Percentiles rank a stretch among this genome's conserved stretches.
These are phyloP conservation scores for Sterrhoptilus dennistouni DNA, from an alignment of 2,113 vertebrate species.

Conservation along the genomic window DNA sequence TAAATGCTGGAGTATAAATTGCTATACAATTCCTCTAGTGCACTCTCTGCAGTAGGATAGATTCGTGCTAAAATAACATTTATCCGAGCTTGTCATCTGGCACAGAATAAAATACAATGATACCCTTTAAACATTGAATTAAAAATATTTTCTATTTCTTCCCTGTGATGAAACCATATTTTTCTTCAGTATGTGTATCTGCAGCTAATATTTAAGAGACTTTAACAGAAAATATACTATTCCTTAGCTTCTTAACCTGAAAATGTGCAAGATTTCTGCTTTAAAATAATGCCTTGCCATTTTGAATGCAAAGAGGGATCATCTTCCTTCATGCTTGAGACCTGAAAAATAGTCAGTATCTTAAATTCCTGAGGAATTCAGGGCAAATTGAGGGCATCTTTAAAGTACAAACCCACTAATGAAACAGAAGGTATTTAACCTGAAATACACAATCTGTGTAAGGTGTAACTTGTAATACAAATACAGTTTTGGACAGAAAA, in stretches of 20 bases:
- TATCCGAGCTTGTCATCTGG: neutral
- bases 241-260: neutral
- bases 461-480: neutral
- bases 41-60: neutral
- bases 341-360: neutral
- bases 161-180: neutral
- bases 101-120: neutral
- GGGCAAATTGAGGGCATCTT: neutral
- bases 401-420: neutral
- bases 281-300: neutral
- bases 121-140: neutral
- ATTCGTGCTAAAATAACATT: neutral
- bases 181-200: neutral
- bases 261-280: constrained; percentile 7
- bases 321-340: neutral
- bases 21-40: neutral
- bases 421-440: neutral
- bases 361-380: neutral
- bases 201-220: neutral
- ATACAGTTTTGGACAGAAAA: constrained; percentile 29
- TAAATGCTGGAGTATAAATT: neutral
- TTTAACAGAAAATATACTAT: neutral
- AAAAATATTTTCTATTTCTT: neutral
- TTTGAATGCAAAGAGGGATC: constrained; percentile 9
- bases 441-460: neutral